A percentile compares a stretch with the other conserved stretches of the same genome.
phyloP scores from a whole-genome alignment of 2,797 vertebrate genomes.

The Eremophila alpestris region DNA sequence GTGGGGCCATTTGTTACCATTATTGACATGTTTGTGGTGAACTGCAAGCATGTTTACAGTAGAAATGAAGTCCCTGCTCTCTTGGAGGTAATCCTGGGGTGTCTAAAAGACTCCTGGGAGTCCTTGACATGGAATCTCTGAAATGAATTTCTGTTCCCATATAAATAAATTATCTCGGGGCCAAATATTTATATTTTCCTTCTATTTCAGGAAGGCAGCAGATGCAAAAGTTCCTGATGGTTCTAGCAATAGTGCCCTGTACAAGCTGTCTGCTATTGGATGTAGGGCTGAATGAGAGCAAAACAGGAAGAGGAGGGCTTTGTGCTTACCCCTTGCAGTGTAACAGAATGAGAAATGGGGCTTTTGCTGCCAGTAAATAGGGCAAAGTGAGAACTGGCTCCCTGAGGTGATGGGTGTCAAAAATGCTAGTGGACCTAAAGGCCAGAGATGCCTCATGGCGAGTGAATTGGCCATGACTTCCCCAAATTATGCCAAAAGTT shows the following conservation, averaged over 20 bases:
- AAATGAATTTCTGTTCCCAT: conserved; percentile 20
- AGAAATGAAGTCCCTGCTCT: conserved; percentile 45
- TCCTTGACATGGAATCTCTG: conserved; percentile 14
- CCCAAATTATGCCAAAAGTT: neutral
- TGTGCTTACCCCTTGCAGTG: neutral
- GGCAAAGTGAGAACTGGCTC: neutral
- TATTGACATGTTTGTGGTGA: conserved; percentile 52
- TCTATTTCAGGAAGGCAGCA: conserved; percentile 20
- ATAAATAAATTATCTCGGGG: conserved; percentile 30
- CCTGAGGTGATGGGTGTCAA: conserved; percentile 7
- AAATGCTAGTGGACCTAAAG: conserved; percentile 41
- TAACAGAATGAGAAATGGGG: neutral
- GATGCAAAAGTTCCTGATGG: neutral
- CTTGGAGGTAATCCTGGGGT: conserved; percentile 30
- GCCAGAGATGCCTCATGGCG: conserved; percentile 44
- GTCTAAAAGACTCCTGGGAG: conserved; percentile 36
- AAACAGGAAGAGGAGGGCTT: neutral
- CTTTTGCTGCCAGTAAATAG: conserved; percentile 6
- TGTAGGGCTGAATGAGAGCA: neutral
- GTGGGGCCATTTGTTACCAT: conserved; percentile 44
- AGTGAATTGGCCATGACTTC: conserved; percentile 6
- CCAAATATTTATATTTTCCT: conserved; percentile 15
- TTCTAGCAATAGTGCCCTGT: neutral
- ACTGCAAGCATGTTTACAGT: neutral
- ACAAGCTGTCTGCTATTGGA: neutral